Percentiles rank a stretch among this genome's conserved stretches.
Evolutionary conservation across 2,888 invertebrate species (phyloP).

Genomic region (Lasioglossum leucozonium): DNA sequence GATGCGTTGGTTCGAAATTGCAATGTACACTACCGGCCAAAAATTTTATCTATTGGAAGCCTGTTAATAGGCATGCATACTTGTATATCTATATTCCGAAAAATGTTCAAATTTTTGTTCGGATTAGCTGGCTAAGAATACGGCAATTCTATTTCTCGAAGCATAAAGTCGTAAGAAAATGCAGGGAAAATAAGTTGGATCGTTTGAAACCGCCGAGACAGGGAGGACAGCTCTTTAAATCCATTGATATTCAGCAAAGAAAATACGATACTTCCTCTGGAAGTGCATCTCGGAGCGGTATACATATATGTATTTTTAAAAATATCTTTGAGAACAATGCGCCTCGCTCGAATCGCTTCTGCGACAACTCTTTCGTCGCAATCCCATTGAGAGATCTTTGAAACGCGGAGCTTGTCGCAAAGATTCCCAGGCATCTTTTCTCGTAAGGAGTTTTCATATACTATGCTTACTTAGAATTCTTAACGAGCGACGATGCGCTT

Average conservation of each 20-base stretch:
- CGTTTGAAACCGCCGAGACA: neutral
- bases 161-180: neutral
- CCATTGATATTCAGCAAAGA: constrained; percentile 2
- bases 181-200: neutral
- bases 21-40: neutral
- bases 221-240: neutral
- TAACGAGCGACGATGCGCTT: neutral
- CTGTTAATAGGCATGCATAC: neutral
- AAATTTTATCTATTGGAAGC: neutral
- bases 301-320: neutral
- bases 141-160: neutral
- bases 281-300: neutral
- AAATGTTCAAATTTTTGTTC: neutral
- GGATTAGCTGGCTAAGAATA: neutral
- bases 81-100: neutral
- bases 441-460: neutral
- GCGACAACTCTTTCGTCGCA: neutral
- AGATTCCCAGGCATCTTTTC: neutral
- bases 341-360: neutral
- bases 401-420: neutral
- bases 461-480: constrained; percentile 23
- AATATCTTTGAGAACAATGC: constrained; percentile 2
- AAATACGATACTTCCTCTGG: neutral
- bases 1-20: neutral
- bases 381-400: constrained; percentile 5